A percentile compares a stretch with the other conserved stretches of the same genome.
Conservation (phyloP, 2,113 vertebrate species). For the Mohoua ochrocephala region DNA sequence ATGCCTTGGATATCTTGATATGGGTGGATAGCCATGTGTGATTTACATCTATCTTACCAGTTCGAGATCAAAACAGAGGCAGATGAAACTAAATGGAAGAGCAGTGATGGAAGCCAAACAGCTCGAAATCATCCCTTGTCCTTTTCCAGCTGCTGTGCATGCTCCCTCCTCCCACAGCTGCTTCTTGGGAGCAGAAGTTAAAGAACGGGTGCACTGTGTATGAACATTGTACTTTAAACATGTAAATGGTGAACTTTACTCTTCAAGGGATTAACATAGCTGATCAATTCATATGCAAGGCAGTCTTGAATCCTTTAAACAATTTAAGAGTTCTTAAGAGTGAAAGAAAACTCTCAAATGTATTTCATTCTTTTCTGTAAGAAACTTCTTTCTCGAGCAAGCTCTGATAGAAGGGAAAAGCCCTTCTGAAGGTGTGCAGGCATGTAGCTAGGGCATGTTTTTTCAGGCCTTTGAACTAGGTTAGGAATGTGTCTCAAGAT, state of each 20-base stretch:
- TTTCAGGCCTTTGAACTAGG: conserved; percentile 75
- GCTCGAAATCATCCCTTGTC: not conserved
- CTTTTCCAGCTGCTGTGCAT: not conserved
- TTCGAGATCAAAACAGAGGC: not conserved
- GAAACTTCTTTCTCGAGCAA: not conserved
- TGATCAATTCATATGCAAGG: not conserved
- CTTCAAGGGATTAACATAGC: not conserved
- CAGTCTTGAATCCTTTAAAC: not conserved
- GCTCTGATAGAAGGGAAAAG: conserved; percentile 33
- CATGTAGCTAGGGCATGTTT: conserved; percentile 69
- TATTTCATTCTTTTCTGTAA: conserved; percentile 13
- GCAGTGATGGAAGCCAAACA: not conserved
- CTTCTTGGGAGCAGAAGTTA: not conserved
- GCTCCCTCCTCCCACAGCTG: not conserved
- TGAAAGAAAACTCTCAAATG: not conserved
- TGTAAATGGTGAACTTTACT: not conserved
- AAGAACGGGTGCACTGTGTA: not conserved
- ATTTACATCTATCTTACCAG: not conserved
- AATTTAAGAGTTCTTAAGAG: not conserved
- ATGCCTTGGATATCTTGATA: not conserved
- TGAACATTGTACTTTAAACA: not conserved
- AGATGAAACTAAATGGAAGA: not conserved
- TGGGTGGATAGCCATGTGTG: not conserved
- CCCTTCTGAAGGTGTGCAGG: conserved; percentile 66
- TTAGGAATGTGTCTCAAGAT: conserved; percentile 76